Percentiles rank a stretch among this genome's conserved stretches.
Evolutionary conservation across 37 sponge, comb jelly and placozoan genomes (phyloP).

Genomic region (Dysidea cf. avara): DNA sequence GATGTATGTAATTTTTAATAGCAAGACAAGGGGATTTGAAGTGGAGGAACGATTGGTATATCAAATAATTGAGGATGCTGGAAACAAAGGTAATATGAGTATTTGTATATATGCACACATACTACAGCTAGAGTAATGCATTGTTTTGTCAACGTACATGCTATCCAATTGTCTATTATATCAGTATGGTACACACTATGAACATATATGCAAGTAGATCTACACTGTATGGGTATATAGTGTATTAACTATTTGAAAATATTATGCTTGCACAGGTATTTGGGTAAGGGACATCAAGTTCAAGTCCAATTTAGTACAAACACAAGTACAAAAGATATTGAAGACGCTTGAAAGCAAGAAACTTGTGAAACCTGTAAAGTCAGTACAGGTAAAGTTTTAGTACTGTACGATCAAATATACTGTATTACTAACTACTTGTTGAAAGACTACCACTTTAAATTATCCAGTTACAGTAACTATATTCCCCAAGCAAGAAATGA

Average conservation of each 20-base stretch:
- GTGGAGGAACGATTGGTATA: constrained; percentile 87
- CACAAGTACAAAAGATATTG: constrained; percentile 68
- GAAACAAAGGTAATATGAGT: too few relatives aligned
- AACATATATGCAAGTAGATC: background rate
- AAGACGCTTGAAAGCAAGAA: constrained; percentile 90
- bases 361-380: constrained; percentile 82
- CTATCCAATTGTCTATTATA: background rate
- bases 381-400: too few relatives aligned
- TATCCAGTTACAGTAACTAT: too few relatives aligned
- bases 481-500: too few relatives aligned
- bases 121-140: background rate
- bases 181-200: too few relatives aligned
- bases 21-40: constrained; percentile 86
- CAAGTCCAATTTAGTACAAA: constrained; percentile 61
- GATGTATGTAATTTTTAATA: constrained; percentile 9
- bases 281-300: constrained; percentile 89
- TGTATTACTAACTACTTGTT: too few relatives aligned
- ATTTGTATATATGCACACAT: background rate
- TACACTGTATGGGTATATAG: background rate
- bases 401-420: too few relatives aligned
- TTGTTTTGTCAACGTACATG: background rate
- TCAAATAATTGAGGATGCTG: constrained; percentile 88
- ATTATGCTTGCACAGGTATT: too few relatives aligned
- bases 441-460: too few relatives aligned
- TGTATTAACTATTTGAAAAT: background rate